These are phyloP conservation scores for Drosophila melanogaster DNA, from an alignment of 1,140 invertebrate species.

Conservation along the genomic window DNA sequence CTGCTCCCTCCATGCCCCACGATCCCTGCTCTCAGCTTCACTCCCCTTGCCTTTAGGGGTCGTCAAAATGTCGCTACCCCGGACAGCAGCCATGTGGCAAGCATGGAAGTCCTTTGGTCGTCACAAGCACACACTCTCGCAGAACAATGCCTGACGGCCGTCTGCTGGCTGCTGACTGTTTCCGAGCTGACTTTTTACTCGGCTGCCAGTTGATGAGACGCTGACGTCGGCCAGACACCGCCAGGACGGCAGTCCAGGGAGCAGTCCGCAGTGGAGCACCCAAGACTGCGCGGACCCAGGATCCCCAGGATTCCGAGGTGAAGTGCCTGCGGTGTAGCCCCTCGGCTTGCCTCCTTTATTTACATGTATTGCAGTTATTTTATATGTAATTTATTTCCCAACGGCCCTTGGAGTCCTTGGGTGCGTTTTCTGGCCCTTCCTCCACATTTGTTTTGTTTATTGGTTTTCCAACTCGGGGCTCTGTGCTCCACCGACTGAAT, in stretches of 20 bases:
- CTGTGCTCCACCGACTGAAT: conserved; percentile 18
- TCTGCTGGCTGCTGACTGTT: conserved; percentile 41
- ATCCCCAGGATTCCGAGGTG: conserved; percentile 1
- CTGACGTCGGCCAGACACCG: conserved; percentile 59
- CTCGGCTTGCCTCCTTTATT: conserved; percentile 66
- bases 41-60: conserved; percentile 16
- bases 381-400: conserved; percentile 79
- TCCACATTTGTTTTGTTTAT: conserved; percentile 60
- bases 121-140: conserved; percentile 48
- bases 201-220: conserved; percentile 72
- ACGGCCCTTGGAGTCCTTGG: conserved; percentile 34
- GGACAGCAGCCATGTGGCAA: conserved; percentile 80
- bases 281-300: conserved; percentile 9
- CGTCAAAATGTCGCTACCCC: conserved; percentile 76
- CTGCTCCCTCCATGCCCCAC: conserved; percentile 16
- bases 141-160: conserved; percentile 56
- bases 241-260: conserved; percentile 17
- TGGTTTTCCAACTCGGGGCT: conserved; percentile 68
- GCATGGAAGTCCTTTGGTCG: conserved; percentile 76
- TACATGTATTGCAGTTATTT: conserved; percentile 82
- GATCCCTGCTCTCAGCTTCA: background rate
- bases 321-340: conserved; percentile 14
- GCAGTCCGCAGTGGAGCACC: conserved; percentile 13
- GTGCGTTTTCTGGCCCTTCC: conserved; percentile 45
- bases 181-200: conserved; percentile 70